Base-by-base conservation (phyloP, 2,888 invertebrate genomes). In the Neoaliturus tenellus region DNA sequence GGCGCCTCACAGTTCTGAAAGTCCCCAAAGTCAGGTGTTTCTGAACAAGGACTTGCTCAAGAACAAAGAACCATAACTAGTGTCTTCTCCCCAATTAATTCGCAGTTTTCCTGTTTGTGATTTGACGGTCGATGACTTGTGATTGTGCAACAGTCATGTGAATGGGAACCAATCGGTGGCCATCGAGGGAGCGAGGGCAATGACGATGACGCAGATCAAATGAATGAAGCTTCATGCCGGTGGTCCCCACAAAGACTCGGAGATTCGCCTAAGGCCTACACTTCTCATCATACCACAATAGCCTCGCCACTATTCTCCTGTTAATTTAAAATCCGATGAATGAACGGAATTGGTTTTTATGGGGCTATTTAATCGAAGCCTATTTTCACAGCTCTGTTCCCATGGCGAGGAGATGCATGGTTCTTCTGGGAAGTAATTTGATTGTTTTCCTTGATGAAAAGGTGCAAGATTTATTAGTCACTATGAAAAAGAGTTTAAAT, bases 331-430 rank as follows among this genome's bases (percentile, higher is more conserved):
- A 67, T 67, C 67, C 31, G 33, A 67, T 67, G 67, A 67, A 67
- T 67, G 67, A 67, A 67, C 67, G 31, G 17, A 67, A 67, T 67
- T 67, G 67, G 33, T 67, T 67, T 67, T 35, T 51, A 51, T 51
- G 23, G 51, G 20, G 5, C 51, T 23, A 51, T 51, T 51, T 51
- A 51, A 51, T 51, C 51, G 20, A 51, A 44, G 20, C 23, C 5
- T 23, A 23, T 51, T 20, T 51, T 51, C 23, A 2, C 23, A 3
- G 20, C 3, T 20, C 2, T 51, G 10, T 51, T 51, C 51, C 51
- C 51, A 51, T 51, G 51, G 51, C 17, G 6, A 4, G 35, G 4
- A 10, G 6, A 4, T 35, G 35, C 35, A 6, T 10, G 35, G 10
- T 35, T 4, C 35, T 35, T 35, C 35, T 4, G 10, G 35, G 10